These are phyloP conservation scores for Tachystola acroxantha DNA, from an alignment of 2,888 invertebrate genomes.

Conservation along the genomic window DNA sequence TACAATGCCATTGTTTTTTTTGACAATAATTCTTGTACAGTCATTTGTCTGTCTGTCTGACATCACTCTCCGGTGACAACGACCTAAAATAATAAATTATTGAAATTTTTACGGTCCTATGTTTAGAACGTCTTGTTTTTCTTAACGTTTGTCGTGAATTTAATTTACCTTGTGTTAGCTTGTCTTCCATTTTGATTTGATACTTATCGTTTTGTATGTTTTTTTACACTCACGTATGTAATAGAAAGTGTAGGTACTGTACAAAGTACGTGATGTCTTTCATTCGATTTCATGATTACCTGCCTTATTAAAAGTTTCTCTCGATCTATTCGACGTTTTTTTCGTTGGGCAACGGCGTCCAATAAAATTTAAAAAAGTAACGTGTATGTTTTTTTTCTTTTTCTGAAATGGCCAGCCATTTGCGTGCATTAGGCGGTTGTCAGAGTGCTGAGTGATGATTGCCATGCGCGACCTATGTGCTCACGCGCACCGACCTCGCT, in stretches of 20 bases:
- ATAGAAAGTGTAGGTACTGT: too few relatives aligned
- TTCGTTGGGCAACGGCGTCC: neutral
- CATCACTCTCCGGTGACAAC: constrained; percentile 64
- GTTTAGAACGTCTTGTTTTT: constrained; percentile 27
- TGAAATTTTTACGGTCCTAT: constrained; percentile 38
- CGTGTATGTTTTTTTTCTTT: neutral
- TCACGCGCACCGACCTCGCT: constrained; percentile 32
- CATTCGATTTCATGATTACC: neutral
- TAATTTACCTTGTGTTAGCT: constrained; percentile 1
- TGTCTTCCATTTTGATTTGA: neutral
- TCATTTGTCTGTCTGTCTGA: constrained; percentile 57
- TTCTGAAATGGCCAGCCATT: constrained; percentile 18
- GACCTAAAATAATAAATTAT: constrained; percentile 66
- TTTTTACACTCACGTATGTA: too few relatives aligned
- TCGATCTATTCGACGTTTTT: too few relatives aligned
- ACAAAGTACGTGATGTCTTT: too few relatives aligned
- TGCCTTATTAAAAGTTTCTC: constrained; percentile 1
- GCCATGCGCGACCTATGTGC: constrained; percentile 38
- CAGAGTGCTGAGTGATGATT: constrained; percentile 41
- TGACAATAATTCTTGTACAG: constrained; percentile 41
- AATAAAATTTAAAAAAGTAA: constrained; percentile 1
- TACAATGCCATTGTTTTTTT: constrained; percentile 55
- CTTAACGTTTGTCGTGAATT: constrained; percentile 14
- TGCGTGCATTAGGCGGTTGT: constrained; percentile 59
- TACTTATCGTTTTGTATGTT: neutral